These are phyloP conservation scores for Notamacropus eugenii DNA, from an alignment of 2,797 vertebrate species.

Conservation along the genomic window DNA sequence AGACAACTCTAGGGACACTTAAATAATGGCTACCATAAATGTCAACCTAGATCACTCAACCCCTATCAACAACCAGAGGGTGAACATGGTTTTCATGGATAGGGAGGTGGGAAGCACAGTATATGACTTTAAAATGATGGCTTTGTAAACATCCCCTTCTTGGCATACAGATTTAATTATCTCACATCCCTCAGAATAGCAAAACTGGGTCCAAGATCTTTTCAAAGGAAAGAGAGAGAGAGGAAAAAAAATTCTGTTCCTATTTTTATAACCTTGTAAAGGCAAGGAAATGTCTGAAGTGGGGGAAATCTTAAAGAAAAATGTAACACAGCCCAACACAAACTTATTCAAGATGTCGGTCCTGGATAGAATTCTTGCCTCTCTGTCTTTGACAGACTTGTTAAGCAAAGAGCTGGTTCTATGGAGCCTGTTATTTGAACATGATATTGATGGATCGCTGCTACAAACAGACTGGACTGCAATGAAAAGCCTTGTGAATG, in stretches of 20 bases:
- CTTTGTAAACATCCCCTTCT: conserved; percentile 74
- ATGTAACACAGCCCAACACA: conserved; percentile 74
- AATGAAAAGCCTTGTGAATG: conserved; percentile 84
- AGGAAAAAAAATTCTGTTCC: conserved; percentile 56
- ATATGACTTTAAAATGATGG: conserved; percentile 70
- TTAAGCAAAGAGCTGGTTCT: conserved; percentile 77
- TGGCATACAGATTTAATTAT: conserved; percentile 69
- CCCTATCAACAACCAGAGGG: conserved; percentile 59
- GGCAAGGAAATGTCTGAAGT: conserved; percentile 75
- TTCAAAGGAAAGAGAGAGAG: conserved; percentile 65
- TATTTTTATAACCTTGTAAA: conserved; percentile 80
- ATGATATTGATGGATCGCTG: conserved; percentile 84
- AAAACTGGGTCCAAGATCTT: conserved; percentile 68
- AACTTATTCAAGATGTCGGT: conserved; percentile 85
- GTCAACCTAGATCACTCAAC: conserved; percentile 70
- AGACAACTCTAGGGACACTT: conserved; percentile 61
- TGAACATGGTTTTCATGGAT: conserved; percentile 50
- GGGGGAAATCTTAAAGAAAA: conserved; percentile 68
- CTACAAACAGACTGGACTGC: conserved; percentile 79
- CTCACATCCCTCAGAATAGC: conserved; percentile 48
- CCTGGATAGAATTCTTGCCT: conserved; percentile 76
- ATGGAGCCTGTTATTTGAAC: conserved; percentile 77
- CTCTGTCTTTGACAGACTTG: conserved; percentile 63
- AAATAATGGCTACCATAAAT: conserved; percentile 72
- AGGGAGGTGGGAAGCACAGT: conserved; percentile 45